phyloP scores from a whole-genome alignment of 2,888 invertebrate genomes.

The Epinotia nisella region DNA sequence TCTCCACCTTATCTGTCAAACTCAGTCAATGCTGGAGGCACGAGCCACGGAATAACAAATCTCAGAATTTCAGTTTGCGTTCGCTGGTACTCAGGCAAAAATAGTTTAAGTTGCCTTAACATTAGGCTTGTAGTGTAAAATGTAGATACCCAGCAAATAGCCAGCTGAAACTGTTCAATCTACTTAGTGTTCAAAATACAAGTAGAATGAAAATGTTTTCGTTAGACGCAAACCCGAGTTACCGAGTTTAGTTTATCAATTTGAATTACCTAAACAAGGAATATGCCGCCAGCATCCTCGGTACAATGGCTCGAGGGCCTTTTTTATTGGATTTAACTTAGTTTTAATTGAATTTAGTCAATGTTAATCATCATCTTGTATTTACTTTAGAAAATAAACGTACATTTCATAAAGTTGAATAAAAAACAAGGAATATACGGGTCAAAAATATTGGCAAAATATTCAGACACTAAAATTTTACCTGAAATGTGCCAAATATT shows the following conservation, averaged over 20 bases:
- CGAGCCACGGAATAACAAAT: constrained; percentile 62
- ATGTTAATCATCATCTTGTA: no score
- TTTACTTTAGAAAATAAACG: no score
- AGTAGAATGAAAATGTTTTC: background rate
- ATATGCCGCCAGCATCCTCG: no score
- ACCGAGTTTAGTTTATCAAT: no score
- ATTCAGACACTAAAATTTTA: background rate
- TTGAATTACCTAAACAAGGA: no score
- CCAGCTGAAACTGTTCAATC: background rate
- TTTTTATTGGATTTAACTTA: no score
- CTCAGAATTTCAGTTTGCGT: constrained; percentile 16
- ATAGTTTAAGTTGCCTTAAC: background rate
- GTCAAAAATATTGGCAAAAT: background rate
- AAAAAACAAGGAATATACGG: no score
- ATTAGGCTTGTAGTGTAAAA: background rate
- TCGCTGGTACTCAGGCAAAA: background rate
- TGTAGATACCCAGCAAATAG: background rate
- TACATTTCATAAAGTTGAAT: no score
- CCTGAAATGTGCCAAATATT: background rate
- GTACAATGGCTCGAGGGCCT: no score
- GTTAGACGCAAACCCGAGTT: background rate
- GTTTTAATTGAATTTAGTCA: no score
- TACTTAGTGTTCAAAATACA: background rate
- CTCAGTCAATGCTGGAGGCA: constrained; percentile 81
- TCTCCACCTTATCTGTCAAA: constrained; percentile 82